These are phyloP conservation scores for Gracilinanus agilis DNA, from an alignment of 2,113 vertebrate genomes.

Conservation along the genomic window DNA sequence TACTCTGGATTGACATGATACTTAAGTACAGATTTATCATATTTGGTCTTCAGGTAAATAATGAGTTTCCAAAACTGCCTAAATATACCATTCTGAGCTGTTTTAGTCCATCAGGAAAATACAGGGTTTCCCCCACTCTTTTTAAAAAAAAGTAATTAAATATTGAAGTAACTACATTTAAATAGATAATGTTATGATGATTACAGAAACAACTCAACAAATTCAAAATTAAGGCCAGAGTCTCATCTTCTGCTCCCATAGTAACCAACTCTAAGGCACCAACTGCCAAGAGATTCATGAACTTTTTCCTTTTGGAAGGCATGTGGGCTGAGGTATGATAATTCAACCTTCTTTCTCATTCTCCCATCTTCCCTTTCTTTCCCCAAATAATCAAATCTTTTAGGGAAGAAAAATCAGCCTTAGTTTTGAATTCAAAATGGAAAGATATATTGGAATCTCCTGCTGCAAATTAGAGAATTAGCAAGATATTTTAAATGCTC, in stretches of 20 bases:
- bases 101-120: slow-evolving; percentile 85
- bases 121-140: slow-evolving; percentile 75
- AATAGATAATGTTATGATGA: slow-evolving; percentile 87
- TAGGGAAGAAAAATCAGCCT: slow-evolving; percentile 74
- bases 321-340: rapidly evolving
- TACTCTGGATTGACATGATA: slow-evolving; percentile 83
- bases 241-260: neutral
- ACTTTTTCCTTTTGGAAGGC: slow-evolving; percentile 54
- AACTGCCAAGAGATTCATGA: neutral
- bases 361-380: neutral
- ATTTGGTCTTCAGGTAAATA: slow-evolving; percentile 89
- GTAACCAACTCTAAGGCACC: slow-evolving; percentile 69
- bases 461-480: slow-evolving; percentile 70
- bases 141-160: slow-evolving; percentile 82
- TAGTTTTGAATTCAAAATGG: slow-evolving; percentile 52
- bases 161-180: slow-evolving; percentile 82
- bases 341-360: neutral
- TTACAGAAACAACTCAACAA: slow-evolving; percentile 80
- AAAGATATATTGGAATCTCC: slow-evolving; percentile 76
- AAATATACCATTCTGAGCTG: slow-evolving; percentile 86
- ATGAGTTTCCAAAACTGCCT: slow-evolving; percentile 84
- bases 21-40: slow-evolving; percentile 85
- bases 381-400: neutral
- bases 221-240: slow-evolving; percentile 70
- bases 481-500: slow-evolving; percentile 66